A percentile compares a stretch with the other conserved stretches of the same genome.
phyloP scores from a whole-genome alignment of 2,113 vertebrate species.

The Paramisgurnus dabryanus region DNA sequence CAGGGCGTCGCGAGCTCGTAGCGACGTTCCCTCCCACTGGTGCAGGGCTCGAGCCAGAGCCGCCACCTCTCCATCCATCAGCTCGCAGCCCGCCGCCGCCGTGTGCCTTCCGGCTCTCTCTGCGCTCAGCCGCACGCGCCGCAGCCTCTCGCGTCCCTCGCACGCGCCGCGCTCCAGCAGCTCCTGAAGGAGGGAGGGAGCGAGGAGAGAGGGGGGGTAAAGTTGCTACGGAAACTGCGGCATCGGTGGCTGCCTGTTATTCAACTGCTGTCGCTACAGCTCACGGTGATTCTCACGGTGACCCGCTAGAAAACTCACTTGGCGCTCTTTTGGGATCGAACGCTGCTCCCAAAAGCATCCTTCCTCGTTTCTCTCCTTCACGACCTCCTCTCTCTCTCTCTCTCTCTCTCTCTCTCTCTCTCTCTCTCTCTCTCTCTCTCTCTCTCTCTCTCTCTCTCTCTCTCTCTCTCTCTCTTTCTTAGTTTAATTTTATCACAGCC shows the following conservation, averaged over 20 bases:
- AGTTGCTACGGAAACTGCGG: constrained; percentile 83
- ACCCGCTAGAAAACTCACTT: constrained; percentile 13
- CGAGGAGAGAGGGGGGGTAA: constrained; percentile 61
- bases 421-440: background rate
- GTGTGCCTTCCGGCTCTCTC: constrained; percentile 80
- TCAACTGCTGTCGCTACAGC: constrained; percentile 33
- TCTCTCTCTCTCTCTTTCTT: background rate
- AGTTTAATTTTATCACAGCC: too few species aligned
- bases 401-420: background rate
- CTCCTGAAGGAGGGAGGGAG: constrained; percentile 76
- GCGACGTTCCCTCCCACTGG: constrained; percentile 88
- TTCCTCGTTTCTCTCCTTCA: background rate
- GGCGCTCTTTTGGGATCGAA: background rate
- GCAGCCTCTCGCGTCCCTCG: constrained; percentile 83
- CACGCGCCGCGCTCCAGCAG: constrained; percentile 86
- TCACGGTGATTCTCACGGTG: constrained; percentile 64
- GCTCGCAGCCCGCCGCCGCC: constrained; percentile 80
- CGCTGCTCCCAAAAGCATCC: constrained; percentile 25
- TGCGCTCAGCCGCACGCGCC: constrained; percentile 81
- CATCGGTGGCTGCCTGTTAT: constrained; percentile 58
- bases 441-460: too few species aligned
- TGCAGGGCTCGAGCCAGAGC: constrained; percentile 86
- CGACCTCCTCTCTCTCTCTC: background rate
- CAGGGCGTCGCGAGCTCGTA: constrained; percentile 77
- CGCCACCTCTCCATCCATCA: constrained; percentile 85